Evolutionary conservation across 2,113 vertebrate species (phyloP), one percentile per base, ranked within the genome.

Genomic region (Leiothrix lutea): DNA sequence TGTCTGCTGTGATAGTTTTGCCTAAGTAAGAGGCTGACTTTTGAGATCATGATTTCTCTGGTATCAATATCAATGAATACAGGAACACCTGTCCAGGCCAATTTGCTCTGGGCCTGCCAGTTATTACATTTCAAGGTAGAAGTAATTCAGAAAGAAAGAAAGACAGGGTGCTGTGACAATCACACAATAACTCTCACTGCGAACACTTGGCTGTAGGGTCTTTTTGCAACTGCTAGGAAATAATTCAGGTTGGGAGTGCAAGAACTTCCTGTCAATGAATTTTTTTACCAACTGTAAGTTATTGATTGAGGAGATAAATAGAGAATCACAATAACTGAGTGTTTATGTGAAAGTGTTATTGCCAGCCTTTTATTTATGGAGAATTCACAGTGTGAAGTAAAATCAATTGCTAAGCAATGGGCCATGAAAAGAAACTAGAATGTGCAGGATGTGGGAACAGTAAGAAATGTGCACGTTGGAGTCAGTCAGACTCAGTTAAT

Each of bases 401-500:
- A 97, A 96, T 95, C 80, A 74, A 95, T 97, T 80, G 60, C 73
- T 65, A 86, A 89, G 77, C 77, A 95, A 61, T 71, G 70, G 70
- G 31, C 56, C 42, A 74, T 82, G 72, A 85, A 71, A 92, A 88
- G 42, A 90, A 91, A 42, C 45, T 5, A 64, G 47, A 11, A 92
- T 92, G 53, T 62, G 20, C 62, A 79, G 66, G 64, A 57, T 64
- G 61, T 47, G 58, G 85, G 69, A 93, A 78, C 15, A 51, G 79
- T 47, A 73, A 83, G 85, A 88, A 70, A 61, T 47, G 56, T 40
- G 26, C 38, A 17, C 36, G 12, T 36, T 70, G 35, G 48, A 77
- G 42, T 62, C 71, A 61, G 61, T 75, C 47, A 70, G 56, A 77
- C 56, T 77, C 31, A 22, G 14, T 56, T 77, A 50, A 36, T 33